Evolutionary conservation across 2,888 invertebrate genomes (phyloP).

Genomic region (Plebejus argus): DNA sequence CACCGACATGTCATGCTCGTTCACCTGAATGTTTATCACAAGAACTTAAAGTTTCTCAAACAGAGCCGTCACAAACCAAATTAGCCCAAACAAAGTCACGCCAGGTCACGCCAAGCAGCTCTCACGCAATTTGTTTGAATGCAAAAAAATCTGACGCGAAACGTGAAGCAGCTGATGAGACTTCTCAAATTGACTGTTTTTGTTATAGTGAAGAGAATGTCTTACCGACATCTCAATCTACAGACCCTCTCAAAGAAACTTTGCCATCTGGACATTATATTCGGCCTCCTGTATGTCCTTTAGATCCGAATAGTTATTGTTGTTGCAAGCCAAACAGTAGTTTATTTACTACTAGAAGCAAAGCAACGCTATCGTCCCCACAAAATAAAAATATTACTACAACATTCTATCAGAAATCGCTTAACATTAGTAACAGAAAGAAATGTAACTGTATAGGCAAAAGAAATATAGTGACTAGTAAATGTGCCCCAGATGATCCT

Average conservation of each 20-base stretch:
- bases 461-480: neutral
- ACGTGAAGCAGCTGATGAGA: neutral
- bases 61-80: slow-evolving; percentile 9
- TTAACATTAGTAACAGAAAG: neutral
- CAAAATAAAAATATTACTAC: neutral
- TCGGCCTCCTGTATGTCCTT: neutral
- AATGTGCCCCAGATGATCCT: neutral
- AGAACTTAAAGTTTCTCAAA: slow-evolving; percentile 34
- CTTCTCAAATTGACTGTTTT: neutral
- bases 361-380: neutral
- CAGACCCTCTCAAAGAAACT: neutral
- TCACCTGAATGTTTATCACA: slow-evolving; percentile 36
- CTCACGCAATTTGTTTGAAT: neutral
- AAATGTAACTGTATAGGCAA: slow-evolving; percentile 17
- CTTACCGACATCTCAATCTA: neutral
- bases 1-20: slow-evolving; percentile 38
- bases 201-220: neutral
- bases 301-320: slow-evolving; percentile 20
- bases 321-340: neutral
- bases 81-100: neutral
- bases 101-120: neutral
- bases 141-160: neutral
- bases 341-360: neutral
- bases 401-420: slow-evolving; percentile 9
- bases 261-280: neutral